Base-by-base conservation (phyloP, 2,113 vertebrate species). In the Corapipo altera region DNA sequence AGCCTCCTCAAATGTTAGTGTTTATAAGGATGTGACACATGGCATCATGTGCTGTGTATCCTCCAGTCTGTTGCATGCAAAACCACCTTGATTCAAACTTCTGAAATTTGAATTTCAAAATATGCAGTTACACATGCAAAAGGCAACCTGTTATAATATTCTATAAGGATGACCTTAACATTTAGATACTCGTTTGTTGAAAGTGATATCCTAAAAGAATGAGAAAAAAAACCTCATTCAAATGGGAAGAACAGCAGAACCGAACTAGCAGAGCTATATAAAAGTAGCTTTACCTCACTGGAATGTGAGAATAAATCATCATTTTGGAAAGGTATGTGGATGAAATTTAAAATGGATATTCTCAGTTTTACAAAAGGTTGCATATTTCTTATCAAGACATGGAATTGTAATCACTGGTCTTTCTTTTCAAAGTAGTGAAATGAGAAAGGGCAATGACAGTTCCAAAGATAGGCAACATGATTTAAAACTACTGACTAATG, bases 401-500 rank as follows among this genome's bases (percentile, higher is more conserved):
- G 8, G 33, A 81, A 61, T 48, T 58, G 23, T 74, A 88, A 49
- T 52, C 41, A 9, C 15, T 17, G 4, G 18, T 89, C 41, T 89
- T 80, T 78, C 32, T 89, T 33, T 55, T 88, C 23, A 17, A 89
- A 86, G 62, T 7, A 66, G 37, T 7, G 4, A 83, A 84, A 86
- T 30, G 48, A 74, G 57, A 72, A 79, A 73, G 77, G 61, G 65
- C 84, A 85, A 44, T 79, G 73, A 54, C 30, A 55, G 37, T 70
- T 89, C 74, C 49, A 91, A 83, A 93, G 91, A 66, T 59, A 87
- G 64, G 32, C 55, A 93, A 12, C 7, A 16, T 62, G 44, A 86
- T 84, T 94, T 77, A 85, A 96, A 95, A 91, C 16, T 81, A 91
- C 51, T 92, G 86, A 94, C 59, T 95, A 95, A 75, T 51, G 84